A percentile compares a stretch with the other conserved stretches of the same genome.
Evolutionary conservation across 23 tunicate genomes (phyloP).

Genomic region (Ascidia mentula): DNA sequence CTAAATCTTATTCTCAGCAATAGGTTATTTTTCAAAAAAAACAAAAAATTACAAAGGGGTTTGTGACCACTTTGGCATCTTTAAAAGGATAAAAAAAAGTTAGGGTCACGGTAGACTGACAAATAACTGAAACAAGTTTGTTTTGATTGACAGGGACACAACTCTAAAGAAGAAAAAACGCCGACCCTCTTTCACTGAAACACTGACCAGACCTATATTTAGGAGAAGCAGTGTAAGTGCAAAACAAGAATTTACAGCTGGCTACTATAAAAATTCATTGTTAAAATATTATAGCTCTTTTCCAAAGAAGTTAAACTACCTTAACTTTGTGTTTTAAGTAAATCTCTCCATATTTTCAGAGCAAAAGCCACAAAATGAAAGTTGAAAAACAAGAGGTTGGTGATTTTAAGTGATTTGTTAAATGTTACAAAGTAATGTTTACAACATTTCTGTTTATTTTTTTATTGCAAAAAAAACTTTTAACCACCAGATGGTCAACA

Average conservation of each 20-base stretch:
- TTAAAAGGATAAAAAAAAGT: neutral
- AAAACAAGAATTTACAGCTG: neutral
- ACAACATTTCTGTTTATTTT: neutral
- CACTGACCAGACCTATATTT: conserved; percentile 55
- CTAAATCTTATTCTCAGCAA: no score
- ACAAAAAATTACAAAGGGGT: no score
- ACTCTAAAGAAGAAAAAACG: conserved; percentile 60
- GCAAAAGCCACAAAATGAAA: conserved; percentile 38
- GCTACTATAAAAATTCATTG: neutral
- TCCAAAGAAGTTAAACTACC: neutral
- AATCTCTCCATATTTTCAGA: conserved; percentile 31
- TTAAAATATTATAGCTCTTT: neutral
- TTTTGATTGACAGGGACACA: neutral
- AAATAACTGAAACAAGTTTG: no score
- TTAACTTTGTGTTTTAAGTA: no score
- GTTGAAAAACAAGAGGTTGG: conserved; percentile 23
- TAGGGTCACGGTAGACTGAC: no score
- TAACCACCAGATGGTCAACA: no score
- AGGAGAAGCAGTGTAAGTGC: conserved; percentile 74
- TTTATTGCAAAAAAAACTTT: neutral
- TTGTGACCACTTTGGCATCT: neutral
- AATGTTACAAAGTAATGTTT: neutral
- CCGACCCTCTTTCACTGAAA: conserved; percentile 48
- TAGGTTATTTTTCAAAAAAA: no score
- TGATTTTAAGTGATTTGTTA: neutral